Percentiles rank a stretch among this genome's conserved stretches.
These are phyloP conservation scores for Hipparchia semele DNA, from an alignment of 2,888 invertebrate genomes.

Conservation along the genomic window DNA sequence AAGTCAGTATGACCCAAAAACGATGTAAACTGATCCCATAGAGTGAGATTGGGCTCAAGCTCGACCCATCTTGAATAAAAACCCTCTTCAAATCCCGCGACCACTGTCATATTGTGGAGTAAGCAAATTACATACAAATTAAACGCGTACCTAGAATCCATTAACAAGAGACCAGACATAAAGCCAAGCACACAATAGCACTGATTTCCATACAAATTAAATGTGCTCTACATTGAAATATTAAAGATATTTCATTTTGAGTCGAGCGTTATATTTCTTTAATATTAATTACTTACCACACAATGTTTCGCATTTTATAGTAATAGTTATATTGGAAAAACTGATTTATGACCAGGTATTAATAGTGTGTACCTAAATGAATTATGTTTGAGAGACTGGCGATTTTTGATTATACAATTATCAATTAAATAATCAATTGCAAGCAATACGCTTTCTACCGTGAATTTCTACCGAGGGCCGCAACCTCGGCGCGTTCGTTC, in stretches of 20 bases:
- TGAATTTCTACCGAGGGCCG: too few species aligned
- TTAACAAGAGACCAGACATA: conserved; percentile 42
- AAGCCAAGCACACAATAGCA: conserved; percentile 38
- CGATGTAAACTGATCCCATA: too few species aligned
- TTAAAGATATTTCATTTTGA: conserved; percentile 44
- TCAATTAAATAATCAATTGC: not conserved
- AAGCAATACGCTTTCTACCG: not conserved
- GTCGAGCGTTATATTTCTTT: conserved; percentile 1
- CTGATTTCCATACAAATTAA: conserved; percentile 47
- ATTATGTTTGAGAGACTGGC: not conserved
- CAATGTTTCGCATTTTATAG: too few species aligned
- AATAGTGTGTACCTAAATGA: too few species aligned
- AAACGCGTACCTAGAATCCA: not conserved
- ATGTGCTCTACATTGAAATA: conserved; percentile 35
- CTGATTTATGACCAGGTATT: not conserved
- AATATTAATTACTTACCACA: not conserved
- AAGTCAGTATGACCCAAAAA: too few species aligned
- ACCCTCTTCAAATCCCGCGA: not conserved
- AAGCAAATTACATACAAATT: conserved; percentile 8
- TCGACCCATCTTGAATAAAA: not conserved
- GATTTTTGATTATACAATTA: not conserved
- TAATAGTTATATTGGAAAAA: not conserved
- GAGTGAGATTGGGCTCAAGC: not conserved
- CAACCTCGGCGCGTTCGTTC: not conserved
- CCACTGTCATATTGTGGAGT: not conserved